These are phyloP conservation scores for Platycercus adscitus DNA, from an alignment of 2,113 vertebrate species.

Conservation along the genomic window DNA sequence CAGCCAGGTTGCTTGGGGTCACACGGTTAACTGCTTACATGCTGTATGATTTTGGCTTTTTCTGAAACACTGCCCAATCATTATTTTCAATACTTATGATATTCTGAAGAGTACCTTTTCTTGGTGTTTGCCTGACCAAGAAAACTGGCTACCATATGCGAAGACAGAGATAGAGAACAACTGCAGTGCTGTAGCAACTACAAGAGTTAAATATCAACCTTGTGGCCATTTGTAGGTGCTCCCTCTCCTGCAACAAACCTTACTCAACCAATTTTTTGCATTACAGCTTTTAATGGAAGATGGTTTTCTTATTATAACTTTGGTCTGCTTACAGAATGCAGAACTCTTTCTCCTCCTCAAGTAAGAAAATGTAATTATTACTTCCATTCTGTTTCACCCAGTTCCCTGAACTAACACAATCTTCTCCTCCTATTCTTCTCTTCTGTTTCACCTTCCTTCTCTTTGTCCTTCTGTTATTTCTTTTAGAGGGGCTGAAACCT, in stretches of 20 bases:
- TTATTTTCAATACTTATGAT: background rate
- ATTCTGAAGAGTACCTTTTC: background rate
- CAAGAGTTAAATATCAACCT: background rate
- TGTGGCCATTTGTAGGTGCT: background rate
- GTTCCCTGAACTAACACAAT: background rate
- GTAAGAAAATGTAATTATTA: background rate
- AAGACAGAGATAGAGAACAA: background rate
- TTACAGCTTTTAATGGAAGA: background rate
- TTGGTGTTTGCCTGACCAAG: background rate
- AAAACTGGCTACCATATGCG: background rate
- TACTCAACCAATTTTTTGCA: background rate
- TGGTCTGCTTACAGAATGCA: background rate
- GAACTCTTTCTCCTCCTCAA: background rate
- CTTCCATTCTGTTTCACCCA: background rate
- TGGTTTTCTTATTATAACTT: background rate
- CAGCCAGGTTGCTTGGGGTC: background rate
- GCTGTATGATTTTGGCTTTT: background rate
- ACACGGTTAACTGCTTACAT: background rate
- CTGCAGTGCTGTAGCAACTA: background rate
- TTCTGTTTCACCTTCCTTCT: background rate
- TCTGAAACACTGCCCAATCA: background rate
- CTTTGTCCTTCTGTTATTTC: background rate
- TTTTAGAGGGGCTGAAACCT: background rate
- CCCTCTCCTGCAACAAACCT: background rate
- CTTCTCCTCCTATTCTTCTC: background rate